Conservation (phyloP, 2,888 invertebrate genomes). For the Noctua fimbriata region DNA sequence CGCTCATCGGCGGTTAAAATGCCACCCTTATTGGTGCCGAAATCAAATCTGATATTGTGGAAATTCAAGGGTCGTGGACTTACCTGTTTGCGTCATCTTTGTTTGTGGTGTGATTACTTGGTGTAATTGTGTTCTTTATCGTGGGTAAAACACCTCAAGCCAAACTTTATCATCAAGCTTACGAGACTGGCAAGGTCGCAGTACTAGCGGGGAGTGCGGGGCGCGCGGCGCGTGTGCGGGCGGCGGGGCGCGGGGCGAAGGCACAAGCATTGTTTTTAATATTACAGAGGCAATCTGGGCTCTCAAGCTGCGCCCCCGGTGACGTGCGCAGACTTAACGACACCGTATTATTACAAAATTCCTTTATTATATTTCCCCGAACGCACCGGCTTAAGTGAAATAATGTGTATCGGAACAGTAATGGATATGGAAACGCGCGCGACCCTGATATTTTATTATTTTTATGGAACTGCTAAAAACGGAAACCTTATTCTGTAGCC, state of each 20-base stretch:
- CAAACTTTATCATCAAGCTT: constrained; percentile 13
- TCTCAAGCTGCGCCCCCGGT: constrained; percentile 68
- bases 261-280: constrained; percentile 71
- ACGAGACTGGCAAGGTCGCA: constrained; percentile 15
- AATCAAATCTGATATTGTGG: neutral
- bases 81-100: neutral
- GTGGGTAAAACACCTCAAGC: neutral
- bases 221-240: neutral
- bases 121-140: too few species aligned
- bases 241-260: constrained; percentile 1
- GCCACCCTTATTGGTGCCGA: neutral
- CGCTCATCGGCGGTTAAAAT: neutral
- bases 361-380: constrained; percentile 70
- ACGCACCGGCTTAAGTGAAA: constrained; percentile 70
- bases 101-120: neutral
- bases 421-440: constrained; percentile 67
- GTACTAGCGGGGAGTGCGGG: neutral
- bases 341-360: constrained; percentile 68
- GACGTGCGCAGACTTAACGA: constrained; percentile 71
- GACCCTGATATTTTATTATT: constrained; percentile 65
- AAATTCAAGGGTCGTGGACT: neutral
- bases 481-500: constrained; percentile 49
- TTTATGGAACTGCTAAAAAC: constrained; percentile 62
- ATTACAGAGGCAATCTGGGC: constrained; percentile 70
- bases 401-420: constrained; percentile 69